Percentiles rank a stretch among this genome's conserved stretches.
Conservation (phyloP, 2,888 invertebrate genomes). For the Diplazon laetatorius region DNA sequence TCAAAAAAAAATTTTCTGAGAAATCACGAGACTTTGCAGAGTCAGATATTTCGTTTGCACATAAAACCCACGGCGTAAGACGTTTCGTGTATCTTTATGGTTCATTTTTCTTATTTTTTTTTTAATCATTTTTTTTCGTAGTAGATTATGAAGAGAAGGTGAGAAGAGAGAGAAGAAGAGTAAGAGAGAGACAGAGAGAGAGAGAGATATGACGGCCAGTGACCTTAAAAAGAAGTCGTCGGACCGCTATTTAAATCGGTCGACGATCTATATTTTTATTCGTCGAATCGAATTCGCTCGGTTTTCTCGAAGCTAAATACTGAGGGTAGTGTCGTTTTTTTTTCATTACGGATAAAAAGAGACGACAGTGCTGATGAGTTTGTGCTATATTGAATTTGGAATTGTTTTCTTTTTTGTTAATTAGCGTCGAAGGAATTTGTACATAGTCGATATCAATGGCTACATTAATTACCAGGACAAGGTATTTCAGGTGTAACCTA, state of each 20-base stretch:
- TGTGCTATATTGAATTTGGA: too few species aligned
- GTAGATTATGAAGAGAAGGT: slow-evolving; percentile 28
- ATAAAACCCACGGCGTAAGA: too few species aligned
- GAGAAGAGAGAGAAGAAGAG: background rate
- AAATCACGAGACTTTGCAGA: too few species aligned
- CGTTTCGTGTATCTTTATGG: background rate
- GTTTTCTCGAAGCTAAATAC: slow-evolving; percentile 36
- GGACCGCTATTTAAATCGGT: slow-evolving; percentile 63
- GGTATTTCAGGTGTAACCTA: too few species aligned
- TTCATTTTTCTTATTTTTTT: too few species aligned
- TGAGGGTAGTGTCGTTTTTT: background rate
- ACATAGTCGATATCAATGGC: too few species aligned
- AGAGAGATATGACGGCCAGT: slow-evolving; percentile 43
- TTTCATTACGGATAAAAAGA: slow-evolving; percentile 17
- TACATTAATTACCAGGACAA: too few species aligned
- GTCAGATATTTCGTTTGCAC: background rate
- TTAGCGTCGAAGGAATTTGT: too few species aligned
- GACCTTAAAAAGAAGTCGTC: slow-evolving; percentile 62
- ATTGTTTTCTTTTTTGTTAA: too few species aligned
- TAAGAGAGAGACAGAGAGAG: slow-evolving; percentile 20
- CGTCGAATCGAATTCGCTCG: slow-evolving; percentile 41
- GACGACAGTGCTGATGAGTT: slow-evolving; percentile 1
- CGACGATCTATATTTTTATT: slow-evolving; percentile 61
- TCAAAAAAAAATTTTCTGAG: too few species aligned
- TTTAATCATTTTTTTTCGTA: too few species aligned